A percentile compares a stretch with the other conserved stretches of the same genome.
Evolutionary conservation across 2,888 invertebrate genomes (phyloP).

Genomic region (Emmelina monodactyla): DNA sequence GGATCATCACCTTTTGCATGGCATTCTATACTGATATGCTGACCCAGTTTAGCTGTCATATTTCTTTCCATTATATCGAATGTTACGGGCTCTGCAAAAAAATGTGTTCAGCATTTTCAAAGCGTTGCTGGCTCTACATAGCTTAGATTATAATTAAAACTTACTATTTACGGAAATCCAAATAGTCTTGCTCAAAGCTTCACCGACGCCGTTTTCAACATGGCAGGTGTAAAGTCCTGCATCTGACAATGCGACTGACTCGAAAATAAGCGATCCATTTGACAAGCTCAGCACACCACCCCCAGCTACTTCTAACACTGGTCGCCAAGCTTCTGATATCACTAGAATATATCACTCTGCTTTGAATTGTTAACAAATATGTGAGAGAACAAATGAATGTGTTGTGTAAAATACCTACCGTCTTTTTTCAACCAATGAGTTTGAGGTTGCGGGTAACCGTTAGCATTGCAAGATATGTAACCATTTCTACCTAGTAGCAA

Average conservation of each 20-base stretch:
- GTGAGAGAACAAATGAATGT: no score
- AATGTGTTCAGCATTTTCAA: not conserved
- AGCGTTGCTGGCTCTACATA: no score
- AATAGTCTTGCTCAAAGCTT: conserved; percentile 54
- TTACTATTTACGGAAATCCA: conserved; percentile 61
- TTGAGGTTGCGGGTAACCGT: conserved; percentile 82
- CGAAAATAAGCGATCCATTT: conserved; percentile 55
- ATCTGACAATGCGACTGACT: conserved; percentile 50
- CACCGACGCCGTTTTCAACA: conserved; percentile 61
- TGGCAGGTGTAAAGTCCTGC: conserved; percentile 58
- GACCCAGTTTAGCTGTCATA: conserved; percentile 78
- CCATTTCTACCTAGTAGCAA: conserved; percentile 77
- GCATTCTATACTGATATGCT: conserved; percentile 78
- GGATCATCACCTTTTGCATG: conserved; percentile 86
- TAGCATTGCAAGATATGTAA: conserved; percentile 78
- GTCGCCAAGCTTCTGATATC: conserved; percentile 49
- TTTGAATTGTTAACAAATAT: no score
- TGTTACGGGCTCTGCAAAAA: conserved; percentile 75
- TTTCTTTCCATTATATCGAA: conserved; percentile 76
- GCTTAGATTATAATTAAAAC: conserved; percentile 17
- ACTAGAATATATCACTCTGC: no score
- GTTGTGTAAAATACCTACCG: no score
- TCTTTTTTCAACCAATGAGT: conserved; percentile 79
- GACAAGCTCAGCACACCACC: conserved; percentile 56
- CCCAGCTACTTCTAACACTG: conserved; percentile 55